These are phyloP conservation scores for Trididemnum miniatum DNA, from an alignment of 23 tunicate species.

Conservation along the genomic window DNA sequence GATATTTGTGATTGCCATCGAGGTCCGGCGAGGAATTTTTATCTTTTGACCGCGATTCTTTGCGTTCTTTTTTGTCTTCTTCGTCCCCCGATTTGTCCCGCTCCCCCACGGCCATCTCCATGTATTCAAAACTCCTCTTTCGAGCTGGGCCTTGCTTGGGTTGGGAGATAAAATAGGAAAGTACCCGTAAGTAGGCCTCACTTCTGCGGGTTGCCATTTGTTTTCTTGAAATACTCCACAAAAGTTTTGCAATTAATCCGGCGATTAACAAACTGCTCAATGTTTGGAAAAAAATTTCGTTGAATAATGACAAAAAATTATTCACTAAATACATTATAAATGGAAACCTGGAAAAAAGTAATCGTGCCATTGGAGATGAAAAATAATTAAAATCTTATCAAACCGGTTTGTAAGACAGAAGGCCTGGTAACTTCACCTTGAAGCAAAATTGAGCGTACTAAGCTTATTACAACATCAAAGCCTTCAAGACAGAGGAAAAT, in stretches of 20 bases:
- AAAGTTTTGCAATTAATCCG: neutral
- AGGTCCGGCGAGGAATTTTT: neutral
- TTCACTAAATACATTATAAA: no score
- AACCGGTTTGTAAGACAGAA: no score
- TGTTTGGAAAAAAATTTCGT: no score
- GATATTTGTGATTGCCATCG: neutral
- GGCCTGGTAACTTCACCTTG: no score
- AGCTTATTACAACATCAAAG: no score
- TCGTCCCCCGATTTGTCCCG: neutral
- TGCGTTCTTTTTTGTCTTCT: neutral
- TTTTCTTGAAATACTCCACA: neutral
- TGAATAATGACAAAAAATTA: no score
- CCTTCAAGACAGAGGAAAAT: no score
- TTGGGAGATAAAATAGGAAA: neutral
- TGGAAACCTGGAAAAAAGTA: no score
- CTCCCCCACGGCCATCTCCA: conserved; percentile 13
- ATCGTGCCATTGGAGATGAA: no score
- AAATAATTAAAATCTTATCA: no score
- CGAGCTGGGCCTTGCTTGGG: neutral
- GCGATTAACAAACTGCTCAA: no score
- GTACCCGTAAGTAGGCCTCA: neutral
- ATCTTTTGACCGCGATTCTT: neutral
- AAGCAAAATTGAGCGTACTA: no score
- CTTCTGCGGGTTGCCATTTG: neutral
- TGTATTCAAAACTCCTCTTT: conserved; percentile 36